Evolutionary conservation across 2,888 invertebrate genomes (phyloP), one percentile per base, ranked within the genome.

Genomic region (Ectemnius cavifrons): DNA sequence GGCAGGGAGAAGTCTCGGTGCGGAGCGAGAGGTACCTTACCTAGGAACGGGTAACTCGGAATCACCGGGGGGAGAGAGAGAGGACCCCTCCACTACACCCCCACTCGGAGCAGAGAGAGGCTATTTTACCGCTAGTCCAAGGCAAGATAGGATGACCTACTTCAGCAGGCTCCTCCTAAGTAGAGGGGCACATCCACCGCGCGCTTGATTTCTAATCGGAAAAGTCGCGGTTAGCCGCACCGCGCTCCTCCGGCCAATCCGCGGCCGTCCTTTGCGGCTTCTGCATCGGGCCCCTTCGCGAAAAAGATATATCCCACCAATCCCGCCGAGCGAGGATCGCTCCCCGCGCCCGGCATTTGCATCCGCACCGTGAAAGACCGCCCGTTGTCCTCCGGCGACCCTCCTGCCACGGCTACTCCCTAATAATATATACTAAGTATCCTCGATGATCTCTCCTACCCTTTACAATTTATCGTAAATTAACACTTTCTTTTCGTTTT

Each of bases 81-180:
- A 75, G 80, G 63, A 72, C 81, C 83, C 79, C 83, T 72, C 81
- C 78, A 73, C 71, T 57, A 78, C 85, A 78, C 85, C 84, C 84
- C 84, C 85, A 84, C 84, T 69, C 73, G 73, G 62, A 73, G 67
- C 75, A 83, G 85, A 85, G 86, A 87, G 88, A 88, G 85, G 86
- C 84, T 88, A 87, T 80, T 86, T 86, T 85, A 82, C 79, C 79
- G 82, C 81, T 86, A 80, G 84, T 80, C 80, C 78, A 81, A 84
- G 84, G 84, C 86, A 85, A 88, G 89, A 88, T 87, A 86, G 89
- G 89, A 89, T 90, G 90, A 90, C 90, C 90, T 88, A 90, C 87
- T 88, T 90, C 81, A 73, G 72, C 85, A 89, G 87, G 90, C 90
- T 90, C 90, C 90, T 90, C 90, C 90, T 90, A 87, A 86, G 86